Conservation (phyloP, 2,888 invertebrate genomes). For the Plagodis pulveraria region DNA sequence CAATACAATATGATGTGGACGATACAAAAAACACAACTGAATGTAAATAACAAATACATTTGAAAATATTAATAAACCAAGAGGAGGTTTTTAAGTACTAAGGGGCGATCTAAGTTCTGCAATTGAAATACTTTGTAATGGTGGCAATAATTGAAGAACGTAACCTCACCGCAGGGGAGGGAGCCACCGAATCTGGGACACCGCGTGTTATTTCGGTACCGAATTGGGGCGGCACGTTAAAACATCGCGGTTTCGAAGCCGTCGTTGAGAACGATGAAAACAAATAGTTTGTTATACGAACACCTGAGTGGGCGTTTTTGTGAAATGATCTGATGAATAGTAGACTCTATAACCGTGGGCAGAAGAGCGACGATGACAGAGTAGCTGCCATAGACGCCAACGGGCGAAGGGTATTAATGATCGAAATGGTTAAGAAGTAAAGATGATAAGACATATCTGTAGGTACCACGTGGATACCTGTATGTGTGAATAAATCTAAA, state of each 20-base stretch:
- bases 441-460: too few relatives aligned
- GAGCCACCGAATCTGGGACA: constrained; percentile 69
- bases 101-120: constrained; percentile 19
- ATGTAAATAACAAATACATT: constrained; percentile 2
- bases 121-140: constrained; percentile 41
- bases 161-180: constrained; percentile 49
- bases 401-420: constrained; percentile 53
- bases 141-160: constrained; percentile 47
- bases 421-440: constrained; percentile 37
- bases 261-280: constrained; percentile 58
- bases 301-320: constrained; percentile 63
- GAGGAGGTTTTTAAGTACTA: constrained; percentile 15
- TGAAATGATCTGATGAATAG: constrained; percentile 39
- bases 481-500: too few relatives aligned
- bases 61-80: not conserved
- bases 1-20: not conserved
- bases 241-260: constrained; percentile 72
- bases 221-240: constrained; percentile 78
- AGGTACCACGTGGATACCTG: too few relatives aligned
- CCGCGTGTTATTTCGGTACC: constrained; percentile 73
- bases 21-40: not conserved
- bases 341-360: constrained; percentile 43
- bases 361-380: constrained; percentile 42
- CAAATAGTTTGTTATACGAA: constrained; percentile 63
- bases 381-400: constrained; percentile 35